A percentile compares a stretch with the other conserved stretches of the same genome.
Conservation (phyloP, 2,888 invertebrate genomes). For the Eugnorisma glareosa region DNA sequence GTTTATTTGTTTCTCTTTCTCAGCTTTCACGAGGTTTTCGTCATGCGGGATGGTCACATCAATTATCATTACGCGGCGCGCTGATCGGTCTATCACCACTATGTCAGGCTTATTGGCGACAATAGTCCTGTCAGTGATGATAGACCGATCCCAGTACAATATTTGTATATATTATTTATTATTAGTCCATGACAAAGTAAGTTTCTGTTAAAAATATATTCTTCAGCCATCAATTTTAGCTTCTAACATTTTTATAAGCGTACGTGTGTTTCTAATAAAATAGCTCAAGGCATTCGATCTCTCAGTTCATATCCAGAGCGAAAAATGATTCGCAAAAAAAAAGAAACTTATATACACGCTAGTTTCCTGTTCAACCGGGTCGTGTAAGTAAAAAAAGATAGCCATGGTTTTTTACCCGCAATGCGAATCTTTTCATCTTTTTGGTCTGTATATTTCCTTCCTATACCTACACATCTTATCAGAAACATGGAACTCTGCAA, state of each 20-base stretch:
- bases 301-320: slow-evolving; percentile 13
- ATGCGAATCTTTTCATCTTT: slow-evolving; percentile 51
- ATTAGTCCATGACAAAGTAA: not conserved
- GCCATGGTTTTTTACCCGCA: slow-evolving; percentile 48
- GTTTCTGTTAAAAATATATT: not conserved
- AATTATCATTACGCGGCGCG: too few relatives aligned
- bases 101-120: too few relatives aligned
- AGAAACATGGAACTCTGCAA: not conserved
- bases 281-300: slow-evolving; percentile 10
- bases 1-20: too few relatives aligned
- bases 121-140: too few relatives aligned
- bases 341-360: slow-evolving; percentile 6
- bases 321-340: slow-evolving; percentile 31
- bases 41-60: too few relatives aligned
- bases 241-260: not conserved
- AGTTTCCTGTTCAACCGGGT: slow-evolving; percentile 35
- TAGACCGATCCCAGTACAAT: too few relatives aligned
- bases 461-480: not conserved
- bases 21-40: too few relatives aligned
- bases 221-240: not conserved
- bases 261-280: slow-evolving; percentile 4
- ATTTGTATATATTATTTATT: too few relatives aligned
- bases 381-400: slow-evolving; percentile 38
- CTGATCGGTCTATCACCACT: too few relatives aligned
- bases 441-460: slow-evolving; percentile 16